Percentiles rank a stretch among this genome's conserved stretches.
Evolutionary conservation across 2,797 vertebrate genomes (phyloP).

Genomic region (Melanotaenia maccullochi): DNA sequence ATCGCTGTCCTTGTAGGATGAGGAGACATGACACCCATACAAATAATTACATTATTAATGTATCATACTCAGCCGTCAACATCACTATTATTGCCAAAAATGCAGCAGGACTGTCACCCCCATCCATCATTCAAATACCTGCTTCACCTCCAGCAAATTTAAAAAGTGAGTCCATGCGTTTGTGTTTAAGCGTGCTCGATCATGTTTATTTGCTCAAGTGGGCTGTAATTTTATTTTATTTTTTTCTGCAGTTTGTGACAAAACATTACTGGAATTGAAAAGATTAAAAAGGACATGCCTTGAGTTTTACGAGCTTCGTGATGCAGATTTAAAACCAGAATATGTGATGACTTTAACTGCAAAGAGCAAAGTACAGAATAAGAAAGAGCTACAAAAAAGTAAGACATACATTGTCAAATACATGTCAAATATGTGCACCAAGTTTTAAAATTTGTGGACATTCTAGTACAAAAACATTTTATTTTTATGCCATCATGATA

Average conservation of each 20-base stretch:
- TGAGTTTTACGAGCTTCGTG: conserved; percentile 60
- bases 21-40: accelerated
- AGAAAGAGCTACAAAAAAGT: conserved; percentile 10
- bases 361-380: not conserved
- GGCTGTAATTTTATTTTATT: not conserved
- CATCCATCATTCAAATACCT: conserved; percentile 38
- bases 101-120: conserved; percentile 56
- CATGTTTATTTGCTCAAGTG: not conserved
- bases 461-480: not conserved
- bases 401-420: conserved; percentile 21
- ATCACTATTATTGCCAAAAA: conserved; percentile 66
- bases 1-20: conserved; percentile 47
- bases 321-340: conserved; percentile 27
- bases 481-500: not conserved
- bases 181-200: not conserved
- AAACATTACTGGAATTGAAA: not conserved
- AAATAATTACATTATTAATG: conserved; percentile 11
- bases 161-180: conserved; percentile 42
- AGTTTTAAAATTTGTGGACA: not conserved
- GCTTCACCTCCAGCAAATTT: conserved; percentile 34
- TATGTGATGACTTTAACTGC: conserved; percentile 19
- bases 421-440: not conserved
- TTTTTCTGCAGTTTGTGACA: conserved; percentile 52
- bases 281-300: conserved; percentile 27
- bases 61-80: conserved; percentile 63